A percentile compares a stretch with the other conserved stretches of the same genome.
phyloP scores from a whole-genome alignment of 2,888 invertebrate genomes.

The Zootermopsis nevadensis region DNA sequence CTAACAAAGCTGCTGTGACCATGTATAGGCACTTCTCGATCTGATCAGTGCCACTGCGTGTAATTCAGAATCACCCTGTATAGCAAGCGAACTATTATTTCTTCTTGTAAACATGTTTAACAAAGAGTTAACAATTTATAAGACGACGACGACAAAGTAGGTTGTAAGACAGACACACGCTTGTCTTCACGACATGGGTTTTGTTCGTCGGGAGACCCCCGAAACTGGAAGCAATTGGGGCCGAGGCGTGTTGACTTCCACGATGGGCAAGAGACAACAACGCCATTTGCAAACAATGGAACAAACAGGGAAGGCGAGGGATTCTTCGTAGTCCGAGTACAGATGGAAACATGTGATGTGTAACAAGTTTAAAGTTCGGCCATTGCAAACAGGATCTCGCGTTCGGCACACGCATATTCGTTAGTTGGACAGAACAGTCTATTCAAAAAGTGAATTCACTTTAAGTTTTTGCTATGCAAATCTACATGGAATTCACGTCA shows the following conservation, averaged over 20 bases:
- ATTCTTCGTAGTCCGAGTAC: neutral
- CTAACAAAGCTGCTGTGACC: too few species aligned
- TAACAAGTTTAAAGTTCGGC: neutral
- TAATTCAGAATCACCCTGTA: too few species aligned
- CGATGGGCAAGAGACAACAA: slow-evolving; percentile 2
- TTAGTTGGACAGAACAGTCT: too few species aligned
- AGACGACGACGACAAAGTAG: neutral
- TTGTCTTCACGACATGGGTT: neutral
- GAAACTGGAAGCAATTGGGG: neutral
- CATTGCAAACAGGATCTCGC: too few species aligned
- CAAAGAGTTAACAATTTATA: slow-evolving; percentile 10
- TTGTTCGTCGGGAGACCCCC: neutral
- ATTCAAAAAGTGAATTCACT: too few species aligned
- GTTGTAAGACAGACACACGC: neutral
- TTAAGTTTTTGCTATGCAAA: too few species aligned
- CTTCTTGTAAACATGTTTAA: slow-evolving; percentile 8
- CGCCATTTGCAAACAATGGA: slow-evolving; percentile 26
- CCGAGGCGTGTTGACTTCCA: neutral
- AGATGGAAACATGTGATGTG: neutral
- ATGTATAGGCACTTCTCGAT: too few species aligned
- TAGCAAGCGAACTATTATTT: too few species aligned
- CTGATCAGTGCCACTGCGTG: too few species aligned
- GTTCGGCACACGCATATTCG: too few species aligned
- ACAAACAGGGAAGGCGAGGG: neutral
- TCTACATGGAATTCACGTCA: too few species aligned